phyloP scores from a whole-genome alignment of 2,113 vertebrate genomes.

The Pituophis catenifer region DNA sequence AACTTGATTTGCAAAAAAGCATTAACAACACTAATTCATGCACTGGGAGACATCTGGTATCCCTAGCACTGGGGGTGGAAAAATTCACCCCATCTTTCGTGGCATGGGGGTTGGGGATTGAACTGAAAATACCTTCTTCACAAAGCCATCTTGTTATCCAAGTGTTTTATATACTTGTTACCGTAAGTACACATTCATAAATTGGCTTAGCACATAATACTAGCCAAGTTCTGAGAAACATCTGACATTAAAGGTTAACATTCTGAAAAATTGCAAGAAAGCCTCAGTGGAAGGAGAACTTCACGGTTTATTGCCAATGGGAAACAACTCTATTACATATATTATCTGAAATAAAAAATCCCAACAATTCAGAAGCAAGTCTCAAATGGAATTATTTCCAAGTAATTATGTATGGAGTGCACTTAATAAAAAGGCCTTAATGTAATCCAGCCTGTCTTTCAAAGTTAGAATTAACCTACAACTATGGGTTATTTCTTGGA shows the following conservation, averaged over 20 bases:
- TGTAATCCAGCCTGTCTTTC: background rate
- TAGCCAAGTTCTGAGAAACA: background rate
- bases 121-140: background rate
- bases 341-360: background rate
- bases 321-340: background rate
- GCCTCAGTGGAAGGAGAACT: background rate
- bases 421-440: background rate
- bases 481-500: background rate
- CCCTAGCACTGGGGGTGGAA: background rate
- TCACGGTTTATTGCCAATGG: background rate
- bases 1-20: background rate
- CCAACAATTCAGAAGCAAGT: background rate
- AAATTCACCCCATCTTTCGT: background rate
- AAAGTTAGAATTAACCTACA: background rate
- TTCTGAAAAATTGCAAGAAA: background rate
- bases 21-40: background rate
- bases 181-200: background rate
- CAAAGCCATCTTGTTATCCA: background rate
- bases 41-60: background rate
- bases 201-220: background rate
- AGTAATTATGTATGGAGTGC: background rate
- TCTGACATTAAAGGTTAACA: background rate
- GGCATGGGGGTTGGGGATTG: background rate
- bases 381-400: background rate
- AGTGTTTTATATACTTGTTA: background rate